Percentiles rank a stretch among this genome's conserved stretches.
phyloP scores from a whole-genome alignment of 2,888 invertebrate species.

The Athalia cordata region DNA sequence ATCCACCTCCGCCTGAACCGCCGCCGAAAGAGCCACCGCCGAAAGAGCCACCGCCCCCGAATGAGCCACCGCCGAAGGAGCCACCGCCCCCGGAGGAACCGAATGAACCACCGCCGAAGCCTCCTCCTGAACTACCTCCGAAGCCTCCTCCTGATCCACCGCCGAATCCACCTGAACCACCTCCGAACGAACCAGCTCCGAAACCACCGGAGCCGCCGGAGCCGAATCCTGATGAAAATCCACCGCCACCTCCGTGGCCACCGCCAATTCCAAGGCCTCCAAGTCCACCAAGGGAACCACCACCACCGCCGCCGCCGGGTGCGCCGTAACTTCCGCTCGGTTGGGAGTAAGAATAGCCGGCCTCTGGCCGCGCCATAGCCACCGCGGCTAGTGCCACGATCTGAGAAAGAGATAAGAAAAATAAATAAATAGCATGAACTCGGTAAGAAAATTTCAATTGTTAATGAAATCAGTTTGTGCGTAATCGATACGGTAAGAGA shows the following conservation, averaged over 20 bases:
- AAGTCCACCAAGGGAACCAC: slow-evolving; percentile 50
- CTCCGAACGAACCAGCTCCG: slow-evolving; percentile 48
- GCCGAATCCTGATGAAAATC: slow-evolving; percentile 49
- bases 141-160: slow-evolving; percentile 53
- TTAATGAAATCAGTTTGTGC: neutral
- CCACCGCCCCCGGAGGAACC: slow-evolving; percentile 52
- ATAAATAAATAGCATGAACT: too few relatives aligned
- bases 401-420: slow-evolving; percentile 51
- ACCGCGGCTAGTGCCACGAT: slow-evolving; percentile 70
- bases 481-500: neutral
- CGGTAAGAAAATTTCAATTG: too few relatives aligned
- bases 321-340: slow-evolving; percentile 66
- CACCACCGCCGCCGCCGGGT: slow-evolving; percentile 56
- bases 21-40: slow-evolving; percentile 74
- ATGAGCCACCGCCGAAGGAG: slow-evolving; percentile 51
- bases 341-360: slow-evolving; percentile 67
- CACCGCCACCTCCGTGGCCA: slow-evolving; percentile 48
- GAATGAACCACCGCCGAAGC: slow-evolving; percentile 50
- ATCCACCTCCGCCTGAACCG: slow-evolving; percentile 73
- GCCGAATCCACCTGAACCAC: slow-evolving; percentile 48
- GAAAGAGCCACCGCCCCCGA: slow-evolving; percentile 69
- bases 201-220: slow-evolving; percentile 53
- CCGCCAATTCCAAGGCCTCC: slow-evolving; percentile 2
- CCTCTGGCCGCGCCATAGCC: slow-evolving; percentile 71
- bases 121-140: slow-evolving; percentile 47